These are phyloP conservation scores for Onychostoma macrolepis DNA, from an alignment of 2,113 vertebrate species.

Conservation along the genomic window DNA sequence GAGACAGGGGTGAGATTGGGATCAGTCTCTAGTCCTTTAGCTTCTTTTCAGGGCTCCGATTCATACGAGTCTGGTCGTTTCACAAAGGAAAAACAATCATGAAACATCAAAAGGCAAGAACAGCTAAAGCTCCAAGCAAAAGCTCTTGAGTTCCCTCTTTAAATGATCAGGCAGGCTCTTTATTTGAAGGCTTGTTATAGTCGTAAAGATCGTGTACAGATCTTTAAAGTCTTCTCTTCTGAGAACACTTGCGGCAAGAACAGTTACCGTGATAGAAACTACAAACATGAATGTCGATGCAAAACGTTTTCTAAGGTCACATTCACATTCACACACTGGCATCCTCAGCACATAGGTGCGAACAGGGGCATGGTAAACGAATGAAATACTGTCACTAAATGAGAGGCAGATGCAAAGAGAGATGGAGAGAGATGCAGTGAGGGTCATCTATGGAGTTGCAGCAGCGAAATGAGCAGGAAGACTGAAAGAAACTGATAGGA, in stretches of 20 bases:
- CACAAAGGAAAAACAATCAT: conserved; percentile 59
- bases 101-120: conserved; percentile 52
- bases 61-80: conserved; percentile 58
- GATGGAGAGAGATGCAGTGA: conserved; percentile 38
- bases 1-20: conserved; percentile 54
- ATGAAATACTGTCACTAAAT: conserved; percentile 49
- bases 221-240: conserved; percentile 38
- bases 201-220: conserved; percentile 50
- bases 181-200: conserved; percentile 45
- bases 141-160: conserved; percentile 45
- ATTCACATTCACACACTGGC: conserved; percentile 48
- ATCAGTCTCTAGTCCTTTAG: conserved; percentile 60
- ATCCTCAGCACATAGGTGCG: conserved; percentile 39
- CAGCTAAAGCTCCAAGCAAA: conserved; percentile 15
- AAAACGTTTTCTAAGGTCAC: conserved; percentile 41
- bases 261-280: conserved; percentile 31
- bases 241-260: conserved; percentile 43
- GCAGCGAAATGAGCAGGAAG: conserved; percentile 53
- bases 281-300: conserved; percentile 47
- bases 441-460: conserved; percentile 31
- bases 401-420: conserved; percentile 50
- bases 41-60: conserved; percentile 57
- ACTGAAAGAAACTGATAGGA: conserved; percentile 62
- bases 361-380: conserved; percentile 28
- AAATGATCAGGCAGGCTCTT: conserved; percentile 31